Conservation (phyloP, 2,888 invertebrate species). For the Melanophora roralis region DNA sequence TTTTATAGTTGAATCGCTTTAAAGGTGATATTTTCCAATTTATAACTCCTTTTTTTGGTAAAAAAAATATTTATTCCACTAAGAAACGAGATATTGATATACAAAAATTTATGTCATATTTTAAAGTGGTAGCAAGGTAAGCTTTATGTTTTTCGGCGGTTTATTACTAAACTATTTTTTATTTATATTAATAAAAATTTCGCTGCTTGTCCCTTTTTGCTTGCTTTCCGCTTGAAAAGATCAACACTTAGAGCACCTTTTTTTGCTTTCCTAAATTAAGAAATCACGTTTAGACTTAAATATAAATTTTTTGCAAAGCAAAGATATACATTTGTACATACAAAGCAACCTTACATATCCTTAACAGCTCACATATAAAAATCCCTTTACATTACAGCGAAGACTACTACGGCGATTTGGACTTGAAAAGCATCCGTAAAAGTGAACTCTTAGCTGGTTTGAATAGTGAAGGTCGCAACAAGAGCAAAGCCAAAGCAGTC, state of each 20-base stretch:
- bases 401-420: conserved; percentile 97
- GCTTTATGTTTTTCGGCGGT: too few species aligned
- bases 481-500: conserved; percentile 79
- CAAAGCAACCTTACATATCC: conserved; percentile 68
- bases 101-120: too few species aligned
- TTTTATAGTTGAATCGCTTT: too few species aligned
- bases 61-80: too few species aligned
- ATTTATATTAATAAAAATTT: not conserved
- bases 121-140: too few species aligned
- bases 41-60: too few species aligned
- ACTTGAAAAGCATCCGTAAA: conserved; percentile 96
- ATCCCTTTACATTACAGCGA: conserved; percentile 84
- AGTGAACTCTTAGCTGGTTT: conserved; percentile 92
- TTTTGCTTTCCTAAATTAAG: conserved; percentile 16
- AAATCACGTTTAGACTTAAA: conserved; percentile 33
- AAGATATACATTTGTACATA: too few species aligned
- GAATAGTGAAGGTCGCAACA: conserved; percentile 74
- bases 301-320: not conserved
- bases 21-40: too few species aligned
- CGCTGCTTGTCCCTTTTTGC: conserved; percentile 29
- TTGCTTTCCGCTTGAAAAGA: conserved; percentile 11
- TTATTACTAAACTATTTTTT: too few species aligned
- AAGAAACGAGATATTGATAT: too few species aligned
- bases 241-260: conserved; percentile 9
- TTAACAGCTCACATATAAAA: conserved; percentile 74